Evolutionary conservation across 2,797 vertebrate genomes (phyloP), one percentile per base, ranked within the genome.

Genomic region (Falco peregrinus): DNA sequence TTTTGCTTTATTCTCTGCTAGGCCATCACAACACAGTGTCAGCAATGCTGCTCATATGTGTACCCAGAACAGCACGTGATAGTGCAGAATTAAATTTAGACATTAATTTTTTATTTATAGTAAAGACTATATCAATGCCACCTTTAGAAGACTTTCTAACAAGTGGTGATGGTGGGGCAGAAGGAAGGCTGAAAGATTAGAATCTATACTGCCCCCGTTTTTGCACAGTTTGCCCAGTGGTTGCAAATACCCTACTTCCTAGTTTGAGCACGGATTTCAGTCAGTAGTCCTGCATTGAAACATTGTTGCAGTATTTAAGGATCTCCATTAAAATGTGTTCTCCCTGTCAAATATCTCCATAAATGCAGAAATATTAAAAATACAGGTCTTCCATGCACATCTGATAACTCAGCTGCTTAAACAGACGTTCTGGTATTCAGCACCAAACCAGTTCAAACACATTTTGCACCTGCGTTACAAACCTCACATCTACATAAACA

Each of bases 1-100:
- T 91, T 91, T 76, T 70, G n/a, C 43, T 94, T 89, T 88, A 90
- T 50, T 84, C 67, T 87, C 70, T 74, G 21, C 60, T 79, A 64
- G 39, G 63, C 74, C 77, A 76, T 37, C 59, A 59, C 29, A 82
- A 50, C 21, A 37, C 45, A 54, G 54, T 12, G 18, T 12, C 28
- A 78, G 35, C 67, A 79, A 15, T 10, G 28, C 31, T 82, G 35
- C 53, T 78, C 29, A 50, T 2, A 56, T 39, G 11, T 47, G 31
- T 24, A 70, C 11, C 12, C 45, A 28, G 53, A 80, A 92, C 21
- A n/a, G 35, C 25, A 59, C 19, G 10, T 5, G 15, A 25, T 21
- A 81, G 75, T 6, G 22, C 6, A 39, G 31, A 33, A 31, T 5
- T 2, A 33, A 69, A 41, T 82, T 87, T 59, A 56, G 18, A 56